Evolutionary conservation across 2,888 invertebrate genomes (phyloP).

Genomic region (Melolontha melolontha): DNA sequence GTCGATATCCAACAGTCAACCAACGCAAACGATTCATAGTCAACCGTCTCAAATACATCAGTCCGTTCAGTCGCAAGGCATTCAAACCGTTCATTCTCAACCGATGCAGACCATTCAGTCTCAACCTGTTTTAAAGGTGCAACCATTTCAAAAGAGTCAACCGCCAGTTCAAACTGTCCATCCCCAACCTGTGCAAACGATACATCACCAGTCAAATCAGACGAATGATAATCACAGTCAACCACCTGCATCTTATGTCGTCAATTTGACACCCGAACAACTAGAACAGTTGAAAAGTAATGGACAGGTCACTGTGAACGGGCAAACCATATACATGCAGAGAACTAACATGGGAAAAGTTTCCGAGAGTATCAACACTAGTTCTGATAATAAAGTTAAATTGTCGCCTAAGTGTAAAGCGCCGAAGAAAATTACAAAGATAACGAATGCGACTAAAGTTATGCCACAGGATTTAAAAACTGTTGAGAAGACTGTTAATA

Average conservation of each 20-base stretch:
- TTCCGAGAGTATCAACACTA: slow-evolving; percentile 40
- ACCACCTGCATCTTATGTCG: slow-evolving; percentile 61
- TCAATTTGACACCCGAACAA: slow-evolving; percentile 65
- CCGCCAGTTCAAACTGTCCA: slow-evolving; percentile 64
- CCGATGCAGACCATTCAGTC: slow-evolving; percentile 44
- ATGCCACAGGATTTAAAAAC: slow-evolving; percentile 42
- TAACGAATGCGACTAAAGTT: slow-evolving; percentile 39
- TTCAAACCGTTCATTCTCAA: slow-evolving; percentile 53
- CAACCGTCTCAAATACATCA: slow-evolving; percentile 45
- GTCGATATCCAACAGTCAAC: slow-evolving; percentile 24
- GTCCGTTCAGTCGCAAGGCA: slow-evolving; percentile 41
- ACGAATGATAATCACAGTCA: slow-evolving; percentile 49
- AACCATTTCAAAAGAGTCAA: slow-evolving; percentile 63
- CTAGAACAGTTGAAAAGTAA: slow-evolving; percentile 64
- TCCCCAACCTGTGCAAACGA: slow-evolving; percentile 59
- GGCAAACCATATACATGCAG: slow-evolving; percentile 65
- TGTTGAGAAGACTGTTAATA: slow-evolving; percentile 51
- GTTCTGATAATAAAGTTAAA: slow-evolving; percentile 50
- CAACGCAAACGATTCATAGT: slow-evolving; percentile 20
- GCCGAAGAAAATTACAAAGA: slow-evolving; percentile 57
- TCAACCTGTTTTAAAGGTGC: slow-evolving; percentile 52
- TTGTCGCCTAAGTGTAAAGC: slow-evolving; percentile 62
- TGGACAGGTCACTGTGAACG: slow-evolving; percentile 64
- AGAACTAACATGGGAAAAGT: slow-evolving; percentile 54
- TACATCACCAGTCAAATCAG: slow-evolving; percentile 50